These are phyloP conservation scores for Acanthosepion esculentum DNA, from an alignment of 2,888 invertebrate species.

Conservation along the genomic window DNA sequence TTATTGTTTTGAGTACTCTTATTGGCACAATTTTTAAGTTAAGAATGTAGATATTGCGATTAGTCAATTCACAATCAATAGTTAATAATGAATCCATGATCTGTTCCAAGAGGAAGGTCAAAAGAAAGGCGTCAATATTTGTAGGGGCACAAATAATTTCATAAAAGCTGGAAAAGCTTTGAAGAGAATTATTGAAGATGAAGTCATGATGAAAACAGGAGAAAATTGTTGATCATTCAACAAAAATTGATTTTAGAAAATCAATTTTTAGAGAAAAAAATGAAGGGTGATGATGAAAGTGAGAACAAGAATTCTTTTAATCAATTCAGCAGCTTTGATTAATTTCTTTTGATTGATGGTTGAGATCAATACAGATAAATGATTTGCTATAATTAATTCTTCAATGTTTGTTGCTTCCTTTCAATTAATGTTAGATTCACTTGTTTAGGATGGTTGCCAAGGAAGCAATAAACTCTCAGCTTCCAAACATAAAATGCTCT, in stretches of 20 bases:
- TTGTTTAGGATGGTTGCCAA: not conserved
- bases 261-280: not conserved
- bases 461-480: not conserved
- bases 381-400: not conserved
- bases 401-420: not conserved
- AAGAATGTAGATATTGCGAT: not conserved
- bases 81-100: not conserved
- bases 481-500: not conserved
- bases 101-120: not conserved
- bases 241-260: not conserved
- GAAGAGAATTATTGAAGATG: not conserved
- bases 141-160: not conserved
- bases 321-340: not conserved
- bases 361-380: not conserved
- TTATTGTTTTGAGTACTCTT: not conserved
- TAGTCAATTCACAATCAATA: not conserved
- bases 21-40: not conserved
- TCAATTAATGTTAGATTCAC: not conserved
- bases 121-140: not conserved
- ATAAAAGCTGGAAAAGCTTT: not conserved
- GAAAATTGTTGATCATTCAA: not conserved
- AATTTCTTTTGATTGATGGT: not conserved
- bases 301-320: not conserved
- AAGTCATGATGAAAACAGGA: not conserved
- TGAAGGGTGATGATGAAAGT: not conserved